These are phyloP conservation scores for Phyllopteryx taeniolatus DNA, from an alignment of 2,113 vertebrate genomes.

Conservation along the genomic window DNA sequence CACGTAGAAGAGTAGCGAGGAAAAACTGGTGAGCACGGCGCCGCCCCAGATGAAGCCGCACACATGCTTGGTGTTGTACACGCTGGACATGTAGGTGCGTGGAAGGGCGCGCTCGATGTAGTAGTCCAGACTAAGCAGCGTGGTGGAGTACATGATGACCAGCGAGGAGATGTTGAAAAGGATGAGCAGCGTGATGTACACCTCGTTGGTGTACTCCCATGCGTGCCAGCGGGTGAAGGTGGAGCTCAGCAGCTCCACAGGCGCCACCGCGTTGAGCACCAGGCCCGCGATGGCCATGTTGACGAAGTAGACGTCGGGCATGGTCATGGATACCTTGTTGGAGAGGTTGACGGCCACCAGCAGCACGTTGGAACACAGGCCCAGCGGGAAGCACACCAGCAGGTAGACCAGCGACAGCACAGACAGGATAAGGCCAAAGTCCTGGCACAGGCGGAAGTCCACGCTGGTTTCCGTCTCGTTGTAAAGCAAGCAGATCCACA, in stretches of 20 bases:
- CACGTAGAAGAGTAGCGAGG: conserved; percentile 92
- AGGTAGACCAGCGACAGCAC: conserved; percentile 89
- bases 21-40: conserved; percentile 94
- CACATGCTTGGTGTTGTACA: conserved; percentile 94
- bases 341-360: conserved; percentile 90
- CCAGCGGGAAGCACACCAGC: conserved; percentile 87
- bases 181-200: conserved; percentile 89
- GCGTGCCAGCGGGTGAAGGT: conserved; percentile 82
- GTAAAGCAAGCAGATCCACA: conserved; percentile 91
- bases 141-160: conserved; percentile 93
- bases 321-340: conserved; percentile 92
- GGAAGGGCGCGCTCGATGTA: conserved; percentile 94
- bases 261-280: conserved; percentile 86
- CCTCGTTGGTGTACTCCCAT: conserved; percentile 86
- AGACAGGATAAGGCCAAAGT: conserved; percentile 85
- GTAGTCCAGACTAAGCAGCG: conserved; percentile 92
- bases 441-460: conserved; percentile 85
- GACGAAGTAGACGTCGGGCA: conserved; percentile 97
- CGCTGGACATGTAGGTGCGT: conserved; percentile 94
- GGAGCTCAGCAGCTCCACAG: conserved; percentile 84
- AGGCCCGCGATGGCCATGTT: conserved; percentile 94
- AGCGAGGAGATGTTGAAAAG: conserved; percentile 92
- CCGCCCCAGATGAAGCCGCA: conserved; percentile 98
- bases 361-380: conserved; percentile 88
- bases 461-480: conserved; percentile 77